A percentile compares a stretch with the other conserved stretches of the same genome.
Conservation (phyloP, 1,140 invertebrate species). For the Lerema accius region DNA sequence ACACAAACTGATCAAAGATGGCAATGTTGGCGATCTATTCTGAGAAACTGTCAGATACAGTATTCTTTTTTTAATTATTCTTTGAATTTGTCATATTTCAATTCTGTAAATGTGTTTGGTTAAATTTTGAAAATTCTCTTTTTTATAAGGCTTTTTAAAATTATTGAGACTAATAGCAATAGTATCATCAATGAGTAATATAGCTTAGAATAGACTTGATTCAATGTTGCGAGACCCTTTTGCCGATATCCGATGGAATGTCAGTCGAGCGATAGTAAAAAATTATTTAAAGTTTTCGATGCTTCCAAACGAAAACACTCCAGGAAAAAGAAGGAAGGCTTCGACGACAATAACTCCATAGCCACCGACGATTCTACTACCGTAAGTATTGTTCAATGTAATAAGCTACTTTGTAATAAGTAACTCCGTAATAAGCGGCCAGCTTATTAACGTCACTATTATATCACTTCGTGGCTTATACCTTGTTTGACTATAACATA, state of each 20-base stretch:
- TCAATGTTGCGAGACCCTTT: constrained; percentile 62
- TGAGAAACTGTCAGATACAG: constrained; percentile 9
- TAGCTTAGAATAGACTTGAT: constrained; percentile 38
- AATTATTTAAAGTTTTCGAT: constrained; percentile 75
- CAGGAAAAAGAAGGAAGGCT: constrained; percentile 58
- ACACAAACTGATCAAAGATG: too few species aligned
- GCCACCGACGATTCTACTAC: constrained; percentile 61
- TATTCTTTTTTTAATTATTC: constrained; percentile 34
- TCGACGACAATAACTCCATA: constrained; percentile 60
- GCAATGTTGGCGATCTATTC: constrained; percentile 14
- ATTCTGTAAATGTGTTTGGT: constrained; percentile 26
- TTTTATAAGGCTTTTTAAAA: constrained; percentile 12
- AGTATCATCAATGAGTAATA: constrained; percentile 43
- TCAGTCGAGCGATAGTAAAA: constrained; percentile 74
- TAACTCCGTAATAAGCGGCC: too few species aligned
- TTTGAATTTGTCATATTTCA: constrained; percentile 21
- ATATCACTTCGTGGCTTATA: too few species aligned
- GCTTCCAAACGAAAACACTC: constrained; percentile 64
- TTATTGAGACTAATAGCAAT: constrained; percentile 28
- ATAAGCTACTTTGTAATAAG: too few species aligned
- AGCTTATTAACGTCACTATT: too few species aligned
- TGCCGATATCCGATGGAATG: constrained; percentile 66
- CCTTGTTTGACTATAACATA: too few species aligned
- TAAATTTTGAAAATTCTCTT: constrained; percentile 35
- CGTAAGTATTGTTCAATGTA: too few species aligned